Percentiles rank a stretch among this genome's conserved stretches.
These are phyloP conservation scores for Corvus hawaiiensis DNA, from an alignment of 2,113 vertebrate genomes.

Conservation along the genomic window DNA sequence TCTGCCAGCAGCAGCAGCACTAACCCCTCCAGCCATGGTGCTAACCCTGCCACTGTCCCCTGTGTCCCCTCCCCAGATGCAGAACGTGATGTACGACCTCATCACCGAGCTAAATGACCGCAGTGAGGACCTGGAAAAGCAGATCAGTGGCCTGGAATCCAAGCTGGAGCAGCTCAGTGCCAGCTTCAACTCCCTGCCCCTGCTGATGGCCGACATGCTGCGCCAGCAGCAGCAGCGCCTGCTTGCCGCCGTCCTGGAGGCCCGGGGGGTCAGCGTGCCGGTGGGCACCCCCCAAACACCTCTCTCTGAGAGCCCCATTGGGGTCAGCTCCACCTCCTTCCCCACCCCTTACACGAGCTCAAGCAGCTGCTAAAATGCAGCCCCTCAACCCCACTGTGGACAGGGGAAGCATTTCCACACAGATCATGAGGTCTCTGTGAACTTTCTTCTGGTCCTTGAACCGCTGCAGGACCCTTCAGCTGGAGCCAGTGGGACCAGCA, in stretches of 20 bases:
- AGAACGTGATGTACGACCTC: slow-evolving; percentile 97
- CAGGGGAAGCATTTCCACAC: slow-evolving; percentile 27
- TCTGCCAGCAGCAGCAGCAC: neutral
- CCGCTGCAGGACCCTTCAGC: neutral
- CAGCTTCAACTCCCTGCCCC: slow-evolving; percentile 86
- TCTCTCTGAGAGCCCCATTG: slow-evolving; percentile 76
- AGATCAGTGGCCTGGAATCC: slow-evolving; percentile 91
- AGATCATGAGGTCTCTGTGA: slow-evolving; percentile 48
- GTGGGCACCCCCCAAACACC: slow-evolving; percentile 75
- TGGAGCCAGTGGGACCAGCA: slow-evolving; percentile 8
- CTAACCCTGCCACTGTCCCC: neutral
- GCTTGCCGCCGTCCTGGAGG: slow-evolving; percentile 82
- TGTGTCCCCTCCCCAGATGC: slow-evolving; percentile 79
- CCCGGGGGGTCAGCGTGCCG: slow-evolving; percentile 66
- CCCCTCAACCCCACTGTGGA: neutral
- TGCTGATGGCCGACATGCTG: slow-evolving; percentile 87
- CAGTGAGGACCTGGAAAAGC: slow-evolving; percentile 96
- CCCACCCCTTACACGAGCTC: slow-evolving; percentile 87
- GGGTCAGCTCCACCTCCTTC: slow-evolving; percentile 79
- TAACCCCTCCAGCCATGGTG: neutral
- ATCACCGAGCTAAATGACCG: slow-evolving; percentile 97
- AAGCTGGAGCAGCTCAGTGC: slow-evolving; percentile 90
- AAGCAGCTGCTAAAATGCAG: slow-evolving; percentile 82
- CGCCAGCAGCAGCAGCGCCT: slow-evolving; percentile 91
- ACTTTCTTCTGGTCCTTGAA: slow-evolving; percentile 29